These are phyloP conservation scores for Nomia melanderi DNA, from an alignment of 1,140 invertebrate species.

Conservation along the genomic window DNA sequence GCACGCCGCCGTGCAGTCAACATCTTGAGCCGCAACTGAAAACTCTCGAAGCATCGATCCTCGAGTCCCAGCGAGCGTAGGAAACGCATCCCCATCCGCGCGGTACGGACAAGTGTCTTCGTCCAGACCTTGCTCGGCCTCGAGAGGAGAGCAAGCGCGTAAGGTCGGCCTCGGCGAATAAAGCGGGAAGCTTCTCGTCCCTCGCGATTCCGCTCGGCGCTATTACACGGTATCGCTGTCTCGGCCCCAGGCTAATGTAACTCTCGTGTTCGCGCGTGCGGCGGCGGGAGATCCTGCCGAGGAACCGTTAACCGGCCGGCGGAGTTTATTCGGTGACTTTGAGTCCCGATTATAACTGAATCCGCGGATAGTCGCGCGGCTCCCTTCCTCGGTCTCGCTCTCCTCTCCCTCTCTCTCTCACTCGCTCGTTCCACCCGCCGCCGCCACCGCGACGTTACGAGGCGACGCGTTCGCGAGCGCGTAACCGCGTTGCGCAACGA, in stretches of 20 bases:
- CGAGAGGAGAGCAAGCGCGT: too few relatives aligned
- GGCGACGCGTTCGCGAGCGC: conserved; percentile 26
- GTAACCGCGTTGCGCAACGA: conserved; percentile 63
- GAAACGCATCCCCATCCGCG: too few relatives aligned
- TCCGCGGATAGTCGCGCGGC: conserved; percentile 9
- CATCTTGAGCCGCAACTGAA: too few relatives aligned
- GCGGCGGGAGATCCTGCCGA: conserved; percentile 33
- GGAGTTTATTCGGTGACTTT: conserved; percentile 58
- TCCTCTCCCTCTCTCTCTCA: neutral
- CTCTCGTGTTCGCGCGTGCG: conserved; percentile 52
- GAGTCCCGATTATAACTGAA: conserved; percentile 56
- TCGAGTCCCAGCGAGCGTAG: too few relatives aligned
- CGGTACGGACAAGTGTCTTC: too few relatives aligned
- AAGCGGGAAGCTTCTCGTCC: conserved; percentile 27
- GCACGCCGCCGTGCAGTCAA: too few relatives aligned
- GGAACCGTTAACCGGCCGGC: conserved; percentile 51
- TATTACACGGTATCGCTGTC: conserved; percentile 52
- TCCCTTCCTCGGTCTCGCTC: neutral
- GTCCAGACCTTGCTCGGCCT: too few relatives aligned
- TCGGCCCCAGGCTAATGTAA: conserved; percentile 56
- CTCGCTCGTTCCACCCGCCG: conserved; percentile 18
- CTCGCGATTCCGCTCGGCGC: neutral
- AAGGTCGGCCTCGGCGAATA: conserved; percentile 25
- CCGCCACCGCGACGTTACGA: conserved; percentile 27
- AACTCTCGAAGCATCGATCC: too few relatives aligned